Conservation (phyloP, 2,888 invertebrate genomes). For the Diabrotica balteata region DNA sequence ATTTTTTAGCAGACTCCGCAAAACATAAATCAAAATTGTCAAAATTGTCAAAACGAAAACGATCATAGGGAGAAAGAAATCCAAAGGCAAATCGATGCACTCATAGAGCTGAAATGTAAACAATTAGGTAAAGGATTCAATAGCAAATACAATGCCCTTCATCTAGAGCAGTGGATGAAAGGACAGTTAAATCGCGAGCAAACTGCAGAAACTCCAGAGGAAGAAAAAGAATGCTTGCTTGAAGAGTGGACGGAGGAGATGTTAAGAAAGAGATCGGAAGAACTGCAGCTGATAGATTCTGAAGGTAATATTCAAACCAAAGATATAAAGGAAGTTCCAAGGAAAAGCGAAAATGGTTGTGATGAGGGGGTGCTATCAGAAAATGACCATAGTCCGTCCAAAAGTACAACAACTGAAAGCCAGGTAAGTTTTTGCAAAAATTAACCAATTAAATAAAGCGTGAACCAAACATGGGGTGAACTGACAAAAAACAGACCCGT, state of each 20-base stretch:
- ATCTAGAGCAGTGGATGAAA: conserved; percentile 83
- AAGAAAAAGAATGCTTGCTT: conserved; percentile 63
- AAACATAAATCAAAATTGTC: conserved; percentile 52
- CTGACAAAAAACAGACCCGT: too few species aligned
- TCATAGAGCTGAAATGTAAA: conserved; percentile 71
- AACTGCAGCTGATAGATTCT: conserved; percentile 68
- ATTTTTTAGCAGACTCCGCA: conserved; percentile 51
- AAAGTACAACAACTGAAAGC: conserved; percentile 79
- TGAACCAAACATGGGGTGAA: too few species aligned
- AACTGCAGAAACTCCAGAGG: conserved; percentile 50
- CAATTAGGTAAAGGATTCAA: conserved; percentile 68
- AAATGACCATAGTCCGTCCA: conserved; percentile 73
- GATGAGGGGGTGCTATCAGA: conserved; percentile 60
- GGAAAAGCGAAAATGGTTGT: conserved; percentile 61
- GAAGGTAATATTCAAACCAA: conserved; percentile 50
- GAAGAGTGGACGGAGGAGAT: conserved; percentile 79
- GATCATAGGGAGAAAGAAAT: conserved; percentile 44
- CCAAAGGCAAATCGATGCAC: conserved; percentile 65
- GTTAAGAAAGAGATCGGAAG: conserved; percentile 73
- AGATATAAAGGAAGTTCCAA: conserved; percentile 41
- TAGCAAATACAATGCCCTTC: conserved; percentile 75
- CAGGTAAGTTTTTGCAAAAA: conserved; percentile 65
- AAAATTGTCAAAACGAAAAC: conserved; percentile 42
- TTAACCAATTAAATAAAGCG: too few species aligned
- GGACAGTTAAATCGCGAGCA: conserved; percentile 69